Conservation (phyloP, 2,113 vertebrate genomes). For the Thunnus maccoyii region DNA sequence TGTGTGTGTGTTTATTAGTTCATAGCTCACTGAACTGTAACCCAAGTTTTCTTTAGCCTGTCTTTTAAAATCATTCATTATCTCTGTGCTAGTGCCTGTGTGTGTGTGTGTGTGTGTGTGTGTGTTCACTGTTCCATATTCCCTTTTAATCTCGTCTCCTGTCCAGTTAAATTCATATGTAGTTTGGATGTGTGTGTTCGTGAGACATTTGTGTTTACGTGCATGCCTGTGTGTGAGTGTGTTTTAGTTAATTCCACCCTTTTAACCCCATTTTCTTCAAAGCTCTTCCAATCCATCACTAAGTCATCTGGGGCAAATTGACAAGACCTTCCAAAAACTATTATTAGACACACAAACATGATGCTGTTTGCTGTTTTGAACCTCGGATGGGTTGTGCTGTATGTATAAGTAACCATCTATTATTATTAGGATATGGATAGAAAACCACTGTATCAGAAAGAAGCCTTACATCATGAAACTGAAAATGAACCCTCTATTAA, state of each 20-base stretch:
- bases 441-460: not conserved
- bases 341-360: conserved; percentile 35
- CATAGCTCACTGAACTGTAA: conserved; percentile 32
- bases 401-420: conserved; percentile 8
- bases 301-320: conserved; percentile 37
- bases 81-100: not conserved
- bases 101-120: not conserved
- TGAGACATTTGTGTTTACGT: conserved; percentile 22
- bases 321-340: conserved; percentile 12
- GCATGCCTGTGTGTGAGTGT: not conserved
- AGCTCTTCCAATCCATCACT: conserved; percentile 43
- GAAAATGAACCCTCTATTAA: too few species aligned
- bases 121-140: not conserved
- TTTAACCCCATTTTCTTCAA: conserved; percentile 44
- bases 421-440: not conserved
- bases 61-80: conserved; percentile 17
- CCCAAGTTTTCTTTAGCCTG: conserved; percentile 5
- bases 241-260: conserved; percentile 10
- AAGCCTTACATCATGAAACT: too few species aligned
- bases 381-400: not conserved
- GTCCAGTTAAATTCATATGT: not conserved
- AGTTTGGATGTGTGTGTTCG: not conserved
- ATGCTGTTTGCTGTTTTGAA: not conserved
- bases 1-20: conserved; percentile 18
- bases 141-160: not conserved